phyloP scores from a whole-genome alignment of 2,797 vertebrate species.

The Paedocypris micromegethes region DNA sequence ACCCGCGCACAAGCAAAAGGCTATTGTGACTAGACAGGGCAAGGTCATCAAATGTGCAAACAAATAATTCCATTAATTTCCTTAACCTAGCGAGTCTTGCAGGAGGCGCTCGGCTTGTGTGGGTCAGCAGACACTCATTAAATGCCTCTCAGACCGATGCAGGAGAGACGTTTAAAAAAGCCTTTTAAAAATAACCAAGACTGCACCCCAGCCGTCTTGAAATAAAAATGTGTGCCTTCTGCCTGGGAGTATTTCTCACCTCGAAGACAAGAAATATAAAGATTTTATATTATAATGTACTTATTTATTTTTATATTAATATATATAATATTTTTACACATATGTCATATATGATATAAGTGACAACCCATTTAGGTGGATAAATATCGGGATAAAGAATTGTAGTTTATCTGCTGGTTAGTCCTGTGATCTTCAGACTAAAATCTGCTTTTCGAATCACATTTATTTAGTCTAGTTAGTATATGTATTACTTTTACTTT shows the following conservation, averaged over 20 bases:
- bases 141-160: conserved; percentile 49
- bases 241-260: conserved; percentile 59
- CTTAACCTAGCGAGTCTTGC: conserved; percentile 2
- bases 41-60: conserved; percentile 62
- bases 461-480: too few relatives aligned
- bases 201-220: conserved; percentile 79
- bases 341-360: too few relatives aligned
- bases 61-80: conserved; percentile 38
- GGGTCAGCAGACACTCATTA: not conserved
- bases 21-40: conserved; percentile 60
- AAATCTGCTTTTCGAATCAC: too few relatives aligned
- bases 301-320: too few relatives aligned
- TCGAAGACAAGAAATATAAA: conserved; percentile 40
- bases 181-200: conserved; percentile 72
- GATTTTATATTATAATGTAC: too few relatives aligned
- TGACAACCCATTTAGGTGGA: too few relatives aligned
- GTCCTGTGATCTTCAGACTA: too few relatives aligned
- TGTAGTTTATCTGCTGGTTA: too few relatives aligned
- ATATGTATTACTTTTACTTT: too few relatives aligned
- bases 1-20: conserved; percentile 41
- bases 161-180: conserved; percentile 47
- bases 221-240: conserved; percentile 74
- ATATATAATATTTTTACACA: too few relatives aligned
- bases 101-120: conserved; percentile 4
- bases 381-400: too few relatives aligned